Conservation (phyloP, 2,888 invertebrate genomes). For the Silvanus unidentatus region DNA sequence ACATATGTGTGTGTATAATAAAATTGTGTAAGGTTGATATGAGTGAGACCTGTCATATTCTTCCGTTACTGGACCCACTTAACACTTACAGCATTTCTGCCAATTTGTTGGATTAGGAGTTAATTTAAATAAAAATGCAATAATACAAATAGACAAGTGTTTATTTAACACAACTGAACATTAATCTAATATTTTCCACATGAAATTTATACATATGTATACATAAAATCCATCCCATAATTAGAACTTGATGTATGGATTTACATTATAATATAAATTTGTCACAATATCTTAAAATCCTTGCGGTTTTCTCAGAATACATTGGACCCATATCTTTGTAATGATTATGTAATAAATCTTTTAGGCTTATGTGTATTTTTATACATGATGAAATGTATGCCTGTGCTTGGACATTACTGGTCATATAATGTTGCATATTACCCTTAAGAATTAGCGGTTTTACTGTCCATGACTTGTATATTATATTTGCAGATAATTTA, state of each 20-base stretch:
- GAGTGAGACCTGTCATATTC: no score
- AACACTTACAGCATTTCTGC: not conserved
- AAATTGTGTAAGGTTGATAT: no score
- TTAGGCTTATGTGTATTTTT: conserved; percentile 12
- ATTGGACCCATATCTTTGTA: conserved; percentile 2
- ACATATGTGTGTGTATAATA: no score
- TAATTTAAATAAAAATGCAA: not conserved
- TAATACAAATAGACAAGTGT: not conserved
- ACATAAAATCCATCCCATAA: no score
- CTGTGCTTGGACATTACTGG: conserved; percentile 18
- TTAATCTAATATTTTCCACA: no score
- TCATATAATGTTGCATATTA: conserved; percentile 29
- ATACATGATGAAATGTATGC: not conserved
- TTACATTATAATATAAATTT: conserved; percentile 1
- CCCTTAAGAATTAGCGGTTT: conserved; percentile 27
- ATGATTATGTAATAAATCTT: conserved; percentile 23
- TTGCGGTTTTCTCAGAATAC: not conserved
- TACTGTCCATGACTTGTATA: conserved; percentile 18
- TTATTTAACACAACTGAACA: no score
- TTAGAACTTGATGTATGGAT: not conserved
- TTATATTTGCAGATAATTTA: conserved; percentile 34
- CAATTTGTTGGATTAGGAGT: not conserved
- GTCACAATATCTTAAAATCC: not conserved
- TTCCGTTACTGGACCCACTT: no score
- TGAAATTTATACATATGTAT: no score